Evolutionary conservation across 1,140 invertebrate genomes (phyloP), one percentile per base, ranked within the genome.

Genomic region (Campoletis sonorensis): DNA sequence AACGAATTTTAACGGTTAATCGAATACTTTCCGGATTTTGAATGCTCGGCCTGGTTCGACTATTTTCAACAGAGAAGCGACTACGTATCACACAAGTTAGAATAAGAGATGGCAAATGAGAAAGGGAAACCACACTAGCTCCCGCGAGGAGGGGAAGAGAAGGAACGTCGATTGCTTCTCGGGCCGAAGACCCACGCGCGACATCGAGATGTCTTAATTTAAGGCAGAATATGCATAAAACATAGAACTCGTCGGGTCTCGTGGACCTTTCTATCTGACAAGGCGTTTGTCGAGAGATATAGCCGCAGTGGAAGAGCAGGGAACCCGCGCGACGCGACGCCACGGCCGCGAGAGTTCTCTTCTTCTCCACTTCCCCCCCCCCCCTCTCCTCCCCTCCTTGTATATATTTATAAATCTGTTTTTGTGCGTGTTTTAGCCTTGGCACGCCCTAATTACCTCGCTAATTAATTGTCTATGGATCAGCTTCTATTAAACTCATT

Each of bases 391-490:
- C 30, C 1, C 27, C 61, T 64, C n/a, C n/a, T n/a, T n/a, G n/a
- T n/a, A n/a, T 33, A 58, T 83, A 71, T 79, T 64, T 70, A 70
- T 33, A 70, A 21, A 70, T 70, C 75, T 83, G 71, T 81, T 79
- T 78, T 45, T 76, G 79, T 80, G 75, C 82, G 67, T 84, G 80
- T 81, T 79, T 70, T 30, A 64, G 80, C 61, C 67, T 79, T 71
- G 81, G 80, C 83, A 82, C 78, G 83, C 79, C 81, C 86, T 87
- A 87, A 87, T 87, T 87, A 87, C 85, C 86, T 21, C 70, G 78
- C 85, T 87, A 87, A 87, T 87, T 87, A 87, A 87, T 87, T 81
- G 83, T 82, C 83, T 82, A 84, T 84, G 83, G 79, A 84, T 80
- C 80, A 58, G 78, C 80, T 33, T 77, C 75, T 77, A 77, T 61